Conservation (phyloP, 2,113 vertebrate species). For the Nothobranchius furzeri region DNA sequence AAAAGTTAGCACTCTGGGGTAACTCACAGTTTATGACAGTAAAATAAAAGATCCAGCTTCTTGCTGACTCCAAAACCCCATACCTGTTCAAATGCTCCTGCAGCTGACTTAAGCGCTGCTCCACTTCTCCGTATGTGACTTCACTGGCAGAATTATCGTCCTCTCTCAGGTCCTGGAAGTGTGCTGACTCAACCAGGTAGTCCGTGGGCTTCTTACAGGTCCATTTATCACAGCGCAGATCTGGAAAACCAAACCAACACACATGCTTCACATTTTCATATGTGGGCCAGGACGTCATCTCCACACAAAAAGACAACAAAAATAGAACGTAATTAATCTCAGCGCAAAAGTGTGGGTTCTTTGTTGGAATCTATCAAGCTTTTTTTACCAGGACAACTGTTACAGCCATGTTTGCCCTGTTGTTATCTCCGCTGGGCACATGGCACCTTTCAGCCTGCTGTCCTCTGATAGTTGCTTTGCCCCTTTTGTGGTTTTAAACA, state of each 20-base stretch:
- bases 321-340: conserved; percentile 75
- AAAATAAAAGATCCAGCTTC: conserved; percentile 2
- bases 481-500: conserved; percentile 48
- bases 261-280: conserved; percentile 62
- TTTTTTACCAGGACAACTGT: conserved; percentile 33
- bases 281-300: conserved; percentile 66
- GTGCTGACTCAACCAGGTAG: conserved; percentile 81
- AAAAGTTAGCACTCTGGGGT: neutral
- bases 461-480: conserved; percentile 25
- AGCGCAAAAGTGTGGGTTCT: conserved; percentile 30
- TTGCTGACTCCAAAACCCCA: conserved; percentile 10
- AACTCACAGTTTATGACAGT: conserved; percentile 1
- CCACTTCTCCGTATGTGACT: conserved; percentile 93
- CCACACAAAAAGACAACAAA: conserved; percentile 40
- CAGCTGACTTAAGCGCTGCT: conserved; percentile 93
- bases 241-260: conserved; percentile 75
- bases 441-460: conserved; percentile 42
- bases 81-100: conserved; percentile 98
- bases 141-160: conserved; percentile 90
- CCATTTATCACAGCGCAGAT: conserved; percentile 83
- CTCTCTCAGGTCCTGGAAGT: conserved; percentile 81
- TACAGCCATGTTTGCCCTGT: conserved; percentile 47
- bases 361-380: conserved; percentile 64
- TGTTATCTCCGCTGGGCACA: conserved; percentile 76
- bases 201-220: conserved; percentile 77